Conservation (phyloP, 2,888 invertebrate genomes). For the Belgica antarctica region DNA sequence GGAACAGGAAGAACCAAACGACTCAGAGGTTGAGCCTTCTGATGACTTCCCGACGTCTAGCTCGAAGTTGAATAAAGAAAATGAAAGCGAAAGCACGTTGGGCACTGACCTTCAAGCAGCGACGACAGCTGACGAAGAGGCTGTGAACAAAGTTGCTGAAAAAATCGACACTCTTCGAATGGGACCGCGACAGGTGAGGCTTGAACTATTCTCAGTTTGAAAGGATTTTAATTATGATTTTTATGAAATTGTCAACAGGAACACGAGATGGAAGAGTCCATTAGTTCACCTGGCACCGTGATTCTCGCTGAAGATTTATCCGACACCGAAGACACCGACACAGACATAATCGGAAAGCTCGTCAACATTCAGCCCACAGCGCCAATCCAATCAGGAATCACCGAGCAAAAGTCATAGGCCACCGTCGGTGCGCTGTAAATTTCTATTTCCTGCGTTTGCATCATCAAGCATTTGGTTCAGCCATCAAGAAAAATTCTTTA, state of each 20-base stretch:
- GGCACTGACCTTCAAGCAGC: not conserved
- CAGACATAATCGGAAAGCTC: slow-evolving; percentile 12
- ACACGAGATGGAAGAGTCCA: not conserved
- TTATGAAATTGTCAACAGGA: slow-evolving; percentile 3
- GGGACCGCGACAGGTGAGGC: slow-evolving; percentile 17
- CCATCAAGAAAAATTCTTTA: not conserved
- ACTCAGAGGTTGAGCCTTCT: slow-evolving; percentile 53
- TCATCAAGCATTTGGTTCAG: slow-evolving; percentile 25
- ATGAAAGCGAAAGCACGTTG: not conserved
- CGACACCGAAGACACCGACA: not conserved
- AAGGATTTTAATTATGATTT: not conserved
- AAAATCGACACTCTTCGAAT: slow-evolving; percentile 28
- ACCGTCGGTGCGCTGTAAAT: not conserved
- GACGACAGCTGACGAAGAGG: slow-evolving; percentile 8
- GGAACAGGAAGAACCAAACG: slow-evolving; percentile 55
- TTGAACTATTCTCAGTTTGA: no score
- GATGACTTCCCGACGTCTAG: slow-evolving; percentile 48
- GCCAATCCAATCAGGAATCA: slow-evolving; percentile 30
- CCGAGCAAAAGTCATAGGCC: slow-evolving; percentile 36
- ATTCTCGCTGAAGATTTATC: not conserved
- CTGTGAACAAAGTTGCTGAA: slow-evolving; percentile 19
- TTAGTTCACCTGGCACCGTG: not conserved
- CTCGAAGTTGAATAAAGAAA: slow-evolving; percentile 20
- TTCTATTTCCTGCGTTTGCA: not conserved
- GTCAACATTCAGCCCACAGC: slow-evolving; percentile 12